Conservation (phyloP, 2,113 vertebrate genomes). For the Dissostichus mawsoni region DNA sequence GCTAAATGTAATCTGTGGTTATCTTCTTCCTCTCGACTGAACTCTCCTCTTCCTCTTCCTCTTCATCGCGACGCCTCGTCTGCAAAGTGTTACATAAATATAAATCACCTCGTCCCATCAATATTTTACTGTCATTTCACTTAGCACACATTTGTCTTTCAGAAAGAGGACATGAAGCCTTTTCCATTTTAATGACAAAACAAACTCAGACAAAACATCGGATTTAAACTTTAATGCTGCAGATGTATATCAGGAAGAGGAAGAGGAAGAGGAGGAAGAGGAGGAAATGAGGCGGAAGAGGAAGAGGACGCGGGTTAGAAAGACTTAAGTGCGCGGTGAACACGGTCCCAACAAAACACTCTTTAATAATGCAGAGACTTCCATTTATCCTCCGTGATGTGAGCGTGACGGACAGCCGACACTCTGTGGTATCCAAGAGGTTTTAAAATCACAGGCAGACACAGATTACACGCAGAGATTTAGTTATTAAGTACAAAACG, state of each 20-base stretch:
- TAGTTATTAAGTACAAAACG: no score
- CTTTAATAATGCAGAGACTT: conserved; percentile 60
- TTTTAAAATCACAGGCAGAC: no score
- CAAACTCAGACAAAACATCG: conserved; percentile 62
- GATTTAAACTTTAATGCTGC: conserved; percentile 67
- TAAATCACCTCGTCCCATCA: conserved; percentile 34
- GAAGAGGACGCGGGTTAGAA: conserved; percentile 9
- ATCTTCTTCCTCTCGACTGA: background rate
- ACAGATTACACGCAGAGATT: no score
- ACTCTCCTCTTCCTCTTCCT: background rate
- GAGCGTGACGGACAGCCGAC: background rate
- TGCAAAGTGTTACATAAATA: conserved; percentile 27
- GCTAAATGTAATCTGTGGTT: no score
- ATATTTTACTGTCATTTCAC: conserved; percentile 60
- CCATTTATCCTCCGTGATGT: conserved; percentile 32
- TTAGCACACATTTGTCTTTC: conserved; percentile 21
- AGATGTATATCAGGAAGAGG: conserved; percentile 31
- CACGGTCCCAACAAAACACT: conserved; percentile 56
- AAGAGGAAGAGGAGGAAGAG: background rate
- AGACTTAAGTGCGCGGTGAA: conserved; percentile 46
- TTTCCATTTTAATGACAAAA: conserved; percentile 60
- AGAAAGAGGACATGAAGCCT: conserved; percentile 5
- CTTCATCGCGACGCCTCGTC: background rate
- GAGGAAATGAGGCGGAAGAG: background rate
- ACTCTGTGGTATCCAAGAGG: no score